Percentiles rank a stretch among this genome's conserved stretches.
These are phyloP conservation scores for Hydrotaea diabolus DNA, from an alignment of 2,888 invertebrate species.

Conservation along the genomic window DNA sequence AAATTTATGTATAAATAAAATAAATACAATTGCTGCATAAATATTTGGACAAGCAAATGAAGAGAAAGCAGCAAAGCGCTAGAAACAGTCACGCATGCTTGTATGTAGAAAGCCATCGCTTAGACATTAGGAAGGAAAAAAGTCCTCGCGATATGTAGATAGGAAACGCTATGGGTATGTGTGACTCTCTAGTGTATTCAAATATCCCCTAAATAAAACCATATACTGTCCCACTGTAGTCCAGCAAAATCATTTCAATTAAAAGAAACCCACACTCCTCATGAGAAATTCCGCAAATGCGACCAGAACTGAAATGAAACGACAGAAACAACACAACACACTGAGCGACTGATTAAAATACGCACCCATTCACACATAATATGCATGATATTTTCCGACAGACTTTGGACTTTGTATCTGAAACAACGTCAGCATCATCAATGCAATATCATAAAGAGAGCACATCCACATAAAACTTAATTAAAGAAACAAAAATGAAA, in stretches of 20 bases:
- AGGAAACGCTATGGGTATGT: no score
- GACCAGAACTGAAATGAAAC: background rate
- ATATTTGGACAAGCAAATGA: no score
- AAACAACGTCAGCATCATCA: constrained; percentile 61
- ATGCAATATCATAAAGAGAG: constrained; percentile 30
- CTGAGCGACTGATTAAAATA: constrained; percentile 27
- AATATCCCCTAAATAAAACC: no score
- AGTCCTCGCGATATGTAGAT: no score
- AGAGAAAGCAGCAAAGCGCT: no score
- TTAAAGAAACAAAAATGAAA: constrained; percentile 13
- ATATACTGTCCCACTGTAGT: background rate
- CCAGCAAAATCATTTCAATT: constrained; percentile 5
- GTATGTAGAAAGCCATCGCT: no score
- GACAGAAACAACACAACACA: background rate
- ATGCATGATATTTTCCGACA: constrained; percentile 56
- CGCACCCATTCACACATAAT: constrained; percentile 55
- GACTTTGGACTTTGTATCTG: constrained; percentile 65
- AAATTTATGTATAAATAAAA: no score
- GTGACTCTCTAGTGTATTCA: no score
- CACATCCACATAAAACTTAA: constrained; percentile 10
- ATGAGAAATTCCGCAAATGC: background rate
- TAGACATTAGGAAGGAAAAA: no score
- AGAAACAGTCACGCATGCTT: no score
- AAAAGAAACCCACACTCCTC: background rate
- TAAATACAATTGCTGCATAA: no score